phyloP scores from a whole-genome alignment of 1,140 invertebrate species.

The Orius laevigatus region DNA sequence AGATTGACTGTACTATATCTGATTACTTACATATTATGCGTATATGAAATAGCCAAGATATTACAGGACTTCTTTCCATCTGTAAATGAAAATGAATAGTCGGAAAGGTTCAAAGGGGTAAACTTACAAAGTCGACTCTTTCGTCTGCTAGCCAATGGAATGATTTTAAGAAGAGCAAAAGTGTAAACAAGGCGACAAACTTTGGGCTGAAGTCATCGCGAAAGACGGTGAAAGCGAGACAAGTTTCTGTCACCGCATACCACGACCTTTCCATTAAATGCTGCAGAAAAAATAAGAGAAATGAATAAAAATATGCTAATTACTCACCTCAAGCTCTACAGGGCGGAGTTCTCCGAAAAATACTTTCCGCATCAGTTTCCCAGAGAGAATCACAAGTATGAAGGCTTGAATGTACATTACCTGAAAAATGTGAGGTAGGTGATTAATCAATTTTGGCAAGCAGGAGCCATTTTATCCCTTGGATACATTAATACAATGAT shows the following conservation, averaged over 20 bases:
- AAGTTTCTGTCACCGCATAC: slow-evolving; percentile 98
- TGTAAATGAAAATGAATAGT: slow-evolving; percentile 28
- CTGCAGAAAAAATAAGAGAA: slow-evolving; percentile 38
- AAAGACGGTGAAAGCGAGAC: slow-evolving; percentile 97
- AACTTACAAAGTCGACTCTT: slow-evolving; percentile 93
- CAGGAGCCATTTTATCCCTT: not conserved
- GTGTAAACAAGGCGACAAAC: slow-evolving; percentile 94
- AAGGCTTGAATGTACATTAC: slow-evolving; percentile 97
- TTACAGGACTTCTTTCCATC: slow-evolving; percentile 98
- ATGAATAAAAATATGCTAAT: slow-evolving; percentile 3
- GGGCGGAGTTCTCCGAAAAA: slow-evolving; percentile 95
- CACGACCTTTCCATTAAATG: slow-evolving; percentile 95
- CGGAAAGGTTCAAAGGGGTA: slow-evolving; percentile 17
- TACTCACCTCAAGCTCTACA: slow-evolving; percentile 86
- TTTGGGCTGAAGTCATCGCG: slow-evolving; percentile 97
- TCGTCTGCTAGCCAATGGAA: slow-evolving; percentile 99
- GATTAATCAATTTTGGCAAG: not conserved
- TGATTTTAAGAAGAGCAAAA: slow-evolving; percentile 93
- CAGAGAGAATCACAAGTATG: slow-evolving; percentile 85
- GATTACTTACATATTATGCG: slow-evolving; percentile 64
- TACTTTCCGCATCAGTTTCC: slow-evolving; percentile 86
- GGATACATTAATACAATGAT: too few species aligned
- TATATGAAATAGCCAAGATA: slow-evolving; percentile 88
- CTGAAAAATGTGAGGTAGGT: slow-evolving; percentile 40
- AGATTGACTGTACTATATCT: too few species aligned